Evolutionary conservation across 2,888 invertebrate genomes (phyloP).

Genomic region (Macaria notata): DNA sequence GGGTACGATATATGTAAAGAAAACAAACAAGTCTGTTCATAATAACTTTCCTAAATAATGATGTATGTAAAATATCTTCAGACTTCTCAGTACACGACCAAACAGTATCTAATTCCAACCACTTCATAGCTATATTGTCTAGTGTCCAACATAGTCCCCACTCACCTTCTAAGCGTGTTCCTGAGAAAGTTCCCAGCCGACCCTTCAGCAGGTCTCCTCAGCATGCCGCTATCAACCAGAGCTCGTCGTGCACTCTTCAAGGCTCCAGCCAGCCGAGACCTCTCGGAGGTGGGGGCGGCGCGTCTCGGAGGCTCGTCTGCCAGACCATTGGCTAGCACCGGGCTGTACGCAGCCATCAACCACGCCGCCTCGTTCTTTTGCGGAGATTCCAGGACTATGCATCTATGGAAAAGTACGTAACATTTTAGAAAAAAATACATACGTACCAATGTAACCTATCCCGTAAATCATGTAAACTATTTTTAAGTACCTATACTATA

Average conservation of each 20-base stretch:
- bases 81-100: too few species aligned
- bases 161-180: slow-evolving; percentile 90
- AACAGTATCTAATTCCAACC: too few species aligned
- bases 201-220: slow-evolving; percentile 90
- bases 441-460: too few species aligned
- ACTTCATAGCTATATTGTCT: too few species aligned
- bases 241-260: slow-evolving; percentile 91
- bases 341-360: slow-evolving; percentile 95
- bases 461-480: too few species aligned
- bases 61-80: too few species aligned
- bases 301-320: slow-evolving; percentile 84
- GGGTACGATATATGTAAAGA: too few species aligned
- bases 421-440: too few species aligned
- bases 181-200: slow-evolving; percentile 92
- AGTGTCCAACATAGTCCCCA: too few species aligned
- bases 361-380: slow-evolving; percentile 96
- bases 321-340: slow-evolving; percentile 90
- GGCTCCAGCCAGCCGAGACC: slow-evolving; percentile 93
- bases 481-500: too few species aligned
- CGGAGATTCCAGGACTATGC: slow-evolving; percentile 95
- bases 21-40: too few species aligned
- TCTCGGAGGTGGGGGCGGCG: slow-evolving; percentile 92
- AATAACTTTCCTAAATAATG: too few species aligned
- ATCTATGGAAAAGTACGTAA: slow-evolving; percentile 72
- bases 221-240: slow-evolving; percentile 90